Conservation (phyloP, 2,797 vertebrate genomes). For the Sebastes minor region DNA sequence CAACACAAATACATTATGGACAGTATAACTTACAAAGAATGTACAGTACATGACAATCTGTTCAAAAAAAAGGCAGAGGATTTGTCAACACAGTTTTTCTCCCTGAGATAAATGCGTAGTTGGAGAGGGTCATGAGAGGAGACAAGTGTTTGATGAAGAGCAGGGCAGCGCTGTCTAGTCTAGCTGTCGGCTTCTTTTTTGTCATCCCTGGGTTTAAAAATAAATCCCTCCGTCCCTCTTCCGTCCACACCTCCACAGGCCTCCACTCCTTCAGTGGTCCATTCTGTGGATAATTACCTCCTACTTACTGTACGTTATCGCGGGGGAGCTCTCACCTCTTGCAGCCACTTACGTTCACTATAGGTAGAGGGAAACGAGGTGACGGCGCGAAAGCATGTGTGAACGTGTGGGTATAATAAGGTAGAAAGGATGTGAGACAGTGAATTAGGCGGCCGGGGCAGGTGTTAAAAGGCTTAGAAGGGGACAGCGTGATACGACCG, state of each 20-base stretch:
- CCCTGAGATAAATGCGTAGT: slow-evolving; percentile 30
- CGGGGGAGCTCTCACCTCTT: slow-evolving; percentile 28
- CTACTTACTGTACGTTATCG: slow-evolving; percentile 32
- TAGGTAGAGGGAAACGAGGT: slow-evolving; percentile 17
- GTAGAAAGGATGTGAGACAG: slow-evolving; percentile 38
- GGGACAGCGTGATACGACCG: slow-evolving; percentile 14
- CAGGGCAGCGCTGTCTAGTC: slow-evolving; percentile 35
- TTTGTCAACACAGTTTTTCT: slow-evolving; percentile 43
- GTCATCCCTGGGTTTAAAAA: slow-evolving; percentile 78
- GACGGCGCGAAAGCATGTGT: slow-evolving; percentile 37
- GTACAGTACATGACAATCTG: neutral
- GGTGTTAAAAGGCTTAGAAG: slow-evolving; percentile 57
- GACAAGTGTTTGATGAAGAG: slow-evolving; percentile 70
- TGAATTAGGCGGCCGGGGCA: slow-evolving; percentile 29
- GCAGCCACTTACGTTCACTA: slow-evolving; percentile 37
- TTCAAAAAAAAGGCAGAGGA: neutral
- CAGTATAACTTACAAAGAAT: neutral
- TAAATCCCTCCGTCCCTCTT: slow-evolving; percentile 59
- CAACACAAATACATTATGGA: neutral
- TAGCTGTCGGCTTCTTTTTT: slow-evolving; percentile 52
- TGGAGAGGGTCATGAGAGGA: slow-evolving; percentile 57
- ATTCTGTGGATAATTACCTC: slow-evolving; percentile 52
- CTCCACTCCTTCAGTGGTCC: slow-evolving; percentile 40
- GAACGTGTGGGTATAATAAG: slow-evolving; percentile 13
- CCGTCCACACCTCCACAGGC: slow-evolving; percentile 37